Conservation (phyloP, 2,797 vertebrate genomes). For the Pseudocheirus occidentalis region DNA sequence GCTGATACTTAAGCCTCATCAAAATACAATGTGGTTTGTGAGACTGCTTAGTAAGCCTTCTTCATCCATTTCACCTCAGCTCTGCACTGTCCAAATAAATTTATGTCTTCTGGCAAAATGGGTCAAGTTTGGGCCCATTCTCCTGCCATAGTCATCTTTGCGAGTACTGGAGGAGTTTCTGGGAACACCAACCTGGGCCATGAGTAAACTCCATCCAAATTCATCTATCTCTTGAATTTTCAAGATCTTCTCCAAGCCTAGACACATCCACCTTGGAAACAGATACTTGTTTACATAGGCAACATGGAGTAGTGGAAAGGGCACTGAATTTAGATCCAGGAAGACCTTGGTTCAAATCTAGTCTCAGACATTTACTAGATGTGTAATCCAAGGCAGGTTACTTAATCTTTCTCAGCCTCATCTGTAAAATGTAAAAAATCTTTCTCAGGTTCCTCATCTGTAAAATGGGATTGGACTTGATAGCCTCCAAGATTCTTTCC, state of each 20-base stretch:
- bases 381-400: background rate
- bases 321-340: background rate
- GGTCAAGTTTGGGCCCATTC: background rate
- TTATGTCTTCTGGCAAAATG: background rate
- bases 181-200: background rate
- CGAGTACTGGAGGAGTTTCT: background rate
- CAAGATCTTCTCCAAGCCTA: background rate
- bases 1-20: background rate
- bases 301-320: background rate
- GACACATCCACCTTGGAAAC: background rate
- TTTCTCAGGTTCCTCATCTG: background rate
- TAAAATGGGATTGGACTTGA: background rate
- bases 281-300: background rate
- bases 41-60: background rate
- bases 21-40: background rate
- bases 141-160: background rate
- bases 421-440: background rate
- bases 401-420: background rate
- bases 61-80: background rate
- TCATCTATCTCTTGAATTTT: background rate
- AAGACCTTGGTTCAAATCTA: background rate
- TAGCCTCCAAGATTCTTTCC: background rate
- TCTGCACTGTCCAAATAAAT: background rate
- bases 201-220: background rate
- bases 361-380: background rate